These are phyloP conservation scores for Belgica antarctica DNA, from an alignment of 2,888 invertebrate genomes.

Conservation along the genomic window DNA sequence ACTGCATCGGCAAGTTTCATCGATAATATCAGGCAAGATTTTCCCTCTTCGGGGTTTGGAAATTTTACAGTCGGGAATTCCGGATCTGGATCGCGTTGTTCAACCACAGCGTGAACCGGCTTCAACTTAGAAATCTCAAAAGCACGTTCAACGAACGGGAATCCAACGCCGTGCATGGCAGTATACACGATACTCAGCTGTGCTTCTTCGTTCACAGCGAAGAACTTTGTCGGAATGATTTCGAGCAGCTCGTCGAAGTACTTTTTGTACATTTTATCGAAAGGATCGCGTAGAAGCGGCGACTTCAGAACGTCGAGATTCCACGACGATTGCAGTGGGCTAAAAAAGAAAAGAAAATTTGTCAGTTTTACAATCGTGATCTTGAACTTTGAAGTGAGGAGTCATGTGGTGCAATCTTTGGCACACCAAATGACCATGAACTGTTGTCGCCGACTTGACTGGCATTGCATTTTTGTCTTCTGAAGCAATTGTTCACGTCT, in stretches of 20 bases:
- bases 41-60: slow-evolving; percentile 97
- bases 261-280: slow-evolving; percentile 62
- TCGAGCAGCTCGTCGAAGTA: slow-evolving; percentile 66
- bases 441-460: no score
- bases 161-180: slow-evolving; percentile 97
- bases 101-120: slow-evolving; percentile 52
- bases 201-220: slow-evolving; percentile 58
- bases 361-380: neutral
- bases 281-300: slow-evolving; percentile 66
- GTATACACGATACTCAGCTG: slow-evolving; percentile 78
- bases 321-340: slow-evolving; percentile 78
- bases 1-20: slow-evolving; percentile 72
- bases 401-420: no score
- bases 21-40: slow-evolving; percentile 72
- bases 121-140: slow-evolving; percentile 73
- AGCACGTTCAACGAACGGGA: slow-evolving; percentile 70
- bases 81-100: slow-evolving; percentile 87
- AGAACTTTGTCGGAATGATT: slow-evolving; percentile 58
- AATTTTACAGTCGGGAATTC: slow-evolving; percentile 96
- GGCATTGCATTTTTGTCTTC: no score
- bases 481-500: no score
- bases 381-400: neutral
- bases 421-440: no score
- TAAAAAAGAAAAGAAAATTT: slow-evolving; percentile 47
- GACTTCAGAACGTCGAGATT: slow-evolving; percentile 62